A percentile compares a stretch with the other conserved stretches of the same genome.
These are phyloP conservation scores for Physocephala rufipes DNA, from an alignment of 2,888 invertebrate species.

Conservation along the genomic window DNA sequence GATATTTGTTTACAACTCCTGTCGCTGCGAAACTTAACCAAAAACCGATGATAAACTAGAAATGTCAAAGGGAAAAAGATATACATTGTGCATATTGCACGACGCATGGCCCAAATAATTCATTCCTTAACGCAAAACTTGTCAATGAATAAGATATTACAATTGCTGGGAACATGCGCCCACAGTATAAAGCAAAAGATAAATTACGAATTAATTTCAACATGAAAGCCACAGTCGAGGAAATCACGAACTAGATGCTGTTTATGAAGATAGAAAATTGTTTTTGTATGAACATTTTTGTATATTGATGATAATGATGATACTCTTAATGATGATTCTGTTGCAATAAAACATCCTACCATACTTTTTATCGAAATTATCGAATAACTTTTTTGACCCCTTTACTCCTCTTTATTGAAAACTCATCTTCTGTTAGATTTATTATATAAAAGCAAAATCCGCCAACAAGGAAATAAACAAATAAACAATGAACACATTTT, in stretches of 20 bases:
- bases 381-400: not conserved
- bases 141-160: conserved; percentile 28
- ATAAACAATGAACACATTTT: conserved; percentile 21
- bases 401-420: not conserved
- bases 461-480: conserved; percentile 24
- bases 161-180: not conserved
- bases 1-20: conserved; percentile 16
- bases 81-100: conserved; percentile 10
- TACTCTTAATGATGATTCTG: no score
- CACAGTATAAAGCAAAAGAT: not conserved
- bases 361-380: no score
- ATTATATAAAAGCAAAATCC: not conserved
- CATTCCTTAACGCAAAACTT: conserved; percentile 18
- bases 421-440: not conserved
- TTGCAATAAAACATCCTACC: no score
- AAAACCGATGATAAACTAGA: not conserved
- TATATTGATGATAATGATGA: no score
- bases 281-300: not conserved
- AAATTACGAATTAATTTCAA: not conserved
- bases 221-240: not conserved
- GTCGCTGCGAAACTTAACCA: not conserved
- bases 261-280: not conserved
- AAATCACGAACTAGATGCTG: not conserved
- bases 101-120: conserved; percentile 17
- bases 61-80: conserved; percentile 18